Conservation (phyloP, 2,113 vertebrate genomes). For the Physeter macrocephalus region DNA sequence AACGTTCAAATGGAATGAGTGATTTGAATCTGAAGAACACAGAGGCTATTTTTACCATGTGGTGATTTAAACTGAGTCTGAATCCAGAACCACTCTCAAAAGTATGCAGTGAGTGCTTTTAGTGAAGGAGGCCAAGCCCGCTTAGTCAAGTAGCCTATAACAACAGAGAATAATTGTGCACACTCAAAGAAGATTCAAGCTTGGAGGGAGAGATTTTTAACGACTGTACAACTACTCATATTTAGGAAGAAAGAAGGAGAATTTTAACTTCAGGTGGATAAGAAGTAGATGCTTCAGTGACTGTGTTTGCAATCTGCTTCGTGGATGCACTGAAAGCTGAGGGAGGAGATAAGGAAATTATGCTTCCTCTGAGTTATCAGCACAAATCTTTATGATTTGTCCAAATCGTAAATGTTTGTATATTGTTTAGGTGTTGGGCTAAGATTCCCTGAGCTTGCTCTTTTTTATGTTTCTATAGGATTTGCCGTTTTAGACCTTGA, state of each 20-base stretch:
- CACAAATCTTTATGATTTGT: background rate
- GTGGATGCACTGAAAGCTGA: background rate
- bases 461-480: background rate
- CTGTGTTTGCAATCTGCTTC: background rate
- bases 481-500: background rate
- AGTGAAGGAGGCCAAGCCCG: background rate
- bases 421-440: background rate
- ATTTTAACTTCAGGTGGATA: background rate
- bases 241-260: background rate
- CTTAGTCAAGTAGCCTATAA: background rate
- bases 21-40: conserved; percentile 1
- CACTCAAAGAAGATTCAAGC: background rate
- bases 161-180: background rate
- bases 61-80: background rate
- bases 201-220: background rate
- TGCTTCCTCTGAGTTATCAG: background rate
- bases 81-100: background rate
- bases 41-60: background rate
- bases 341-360: background rate
- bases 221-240: background rate
- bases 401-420: background rate
- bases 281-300: background rate
- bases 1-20: background rate
- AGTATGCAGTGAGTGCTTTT: background rate
- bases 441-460: background rate